phyloP scores from a whole-genome alignment of 2,113 vertebrate species.

The Delphinapterus leucas region DNA sequence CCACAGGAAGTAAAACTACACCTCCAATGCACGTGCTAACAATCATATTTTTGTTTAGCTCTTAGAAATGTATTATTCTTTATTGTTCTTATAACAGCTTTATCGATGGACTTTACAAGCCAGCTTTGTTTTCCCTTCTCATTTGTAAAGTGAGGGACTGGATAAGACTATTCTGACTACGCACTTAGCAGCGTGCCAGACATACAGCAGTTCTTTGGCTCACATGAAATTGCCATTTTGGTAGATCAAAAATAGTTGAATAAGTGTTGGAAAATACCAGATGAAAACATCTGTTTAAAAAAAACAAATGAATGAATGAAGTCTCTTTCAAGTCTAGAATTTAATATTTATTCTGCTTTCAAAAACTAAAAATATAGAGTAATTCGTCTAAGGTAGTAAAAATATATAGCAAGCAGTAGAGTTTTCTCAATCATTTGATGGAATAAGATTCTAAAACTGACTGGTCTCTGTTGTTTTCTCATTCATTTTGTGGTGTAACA shows the following conservation, averaged over 20 bases:
- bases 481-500: background rate
- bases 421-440: background rate
- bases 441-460: background rate
- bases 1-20: background rate
- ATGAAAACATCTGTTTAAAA: slow-evolving; percentile 10
- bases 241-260: background rate
- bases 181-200: background rate
- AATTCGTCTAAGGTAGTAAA: background rate
- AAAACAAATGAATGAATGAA: background rate
- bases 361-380: slow-evolving; percentile 16
- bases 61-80: slow-evolving; percentile 27
- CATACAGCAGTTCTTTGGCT: background rate
- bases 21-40: background rate
- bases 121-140: slow-evolving; percentile 28
- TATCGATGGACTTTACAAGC: background rate
- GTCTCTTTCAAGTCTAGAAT: background rate
- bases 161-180: background rate
- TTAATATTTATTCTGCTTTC: slow-evolving; percentile 21
- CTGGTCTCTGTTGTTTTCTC: background rate
- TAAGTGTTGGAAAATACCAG: background rate
- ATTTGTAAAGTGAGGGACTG: background rate
- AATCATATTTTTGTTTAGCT: slow-evolving; percentile 54
- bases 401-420: background rate
- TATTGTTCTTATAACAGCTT: slow-evolving; percentile 41
- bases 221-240: background rate